A percentile compares a stretch with the other conserved stretches of the same genome.
These are phyloP conservation scores for Lottia gigantea DNA, from an alignment of 2,888 invertebrate species.

Conservation along the genomic window DNA sequence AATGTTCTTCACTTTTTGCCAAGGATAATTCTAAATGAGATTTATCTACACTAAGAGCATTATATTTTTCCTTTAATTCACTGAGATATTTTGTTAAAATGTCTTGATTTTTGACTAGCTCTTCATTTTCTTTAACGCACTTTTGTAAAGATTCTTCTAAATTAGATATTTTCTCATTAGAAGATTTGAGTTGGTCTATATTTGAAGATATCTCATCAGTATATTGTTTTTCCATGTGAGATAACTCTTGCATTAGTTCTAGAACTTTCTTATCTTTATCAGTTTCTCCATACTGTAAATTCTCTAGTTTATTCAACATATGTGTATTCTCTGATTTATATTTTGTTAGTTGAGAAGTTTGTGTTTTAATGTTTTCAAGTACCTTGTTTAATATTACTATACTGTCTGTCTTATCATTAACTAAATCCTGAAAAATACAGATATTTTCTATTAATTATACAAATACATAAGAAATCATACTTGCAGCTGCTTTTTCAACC, in stretches of 20 bases:
- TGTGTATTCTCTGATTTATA: constrained; percentile 20
- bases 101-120: constrained; percentile 11
- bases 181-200: neutral
- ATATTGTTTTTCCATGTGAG: constrained; percentile 15
- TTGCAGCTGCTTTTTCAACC: too few species aligned
- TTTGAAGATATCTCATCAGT: constrained; percentile 25
- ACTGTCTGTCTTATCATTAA: constrained; percentile 27
- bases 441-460: neutral
- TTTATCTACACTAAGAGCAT: neutral
- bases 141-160: constrained; percentile 21
- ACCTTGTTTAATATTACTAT: constrained; percentile 19
- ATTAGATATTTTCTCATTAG: neutral
- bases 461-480: too few species aligned
- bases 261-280: constrained; percentile 16
- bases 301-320: constrained; percentile 24
- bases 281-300: constrained; percentile 17
- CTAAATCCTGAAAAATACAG: constrained; percentile 25
- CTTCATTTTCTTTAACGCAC: constrained; percentile 19
- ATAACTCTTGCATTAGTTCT: constrained; percentile 13
- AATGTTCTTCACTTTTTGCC: neutral
- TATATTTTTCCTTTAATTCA: neutral
- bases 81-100: neutral
- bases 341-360: constrained; percentile 17
- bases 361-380: constrained; percentile 21
- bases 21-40: neutral